These are phyloP conservation scores for Antheraea yamamai DNA, from an alignment of 2,888 invertebrate species.

Conservation along the genomic window DNA sequence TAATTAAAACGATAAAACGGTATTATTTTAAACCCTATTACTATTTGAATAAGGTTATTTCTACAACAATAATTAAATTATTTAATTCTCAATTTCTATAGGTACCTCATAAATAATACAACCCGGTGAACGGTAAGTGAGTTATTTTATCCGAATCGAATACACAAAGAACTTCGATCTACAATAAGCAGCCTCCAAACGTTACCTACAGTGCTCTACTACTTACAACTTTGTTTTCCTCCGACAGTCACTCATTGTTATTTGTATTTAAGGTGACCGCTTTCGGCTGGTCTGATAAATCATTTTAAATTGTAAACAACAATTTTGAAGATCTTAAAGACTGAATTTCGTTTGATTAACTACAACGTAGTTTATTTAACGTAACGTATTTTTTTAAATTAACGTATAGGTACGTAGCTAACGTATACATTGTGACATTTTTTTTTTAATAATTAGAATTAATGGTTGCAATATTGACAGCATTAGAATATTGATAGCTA, in stretches of 20 bases:
- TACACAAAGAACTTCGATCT: constrained; percentile 25
- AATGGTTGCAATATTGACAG: too few species aligned
- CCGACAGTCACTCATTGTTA: constrained; percentile 14
- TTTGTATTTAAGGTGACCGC: constrained; percentile 29
- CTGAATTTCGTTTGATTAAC: background rate
- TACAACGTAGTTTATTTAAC: background rate
- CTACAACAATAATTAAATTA: constrained; percentile 13
- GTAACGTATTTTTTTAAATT: too few species aligned
- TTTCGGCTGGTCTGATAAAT: constrained; percentile 29
- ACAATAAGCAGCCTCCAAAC: constrained; percentile 22
- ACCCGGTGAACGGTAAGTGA: constrained; percentile 20
- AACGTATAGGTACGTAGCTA: too few species aligned
- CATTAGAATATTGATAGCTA: background rate
- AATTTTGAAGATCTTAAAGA: constrained; percentile 6
- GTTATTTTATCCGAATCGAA: constrained; percentile 42
- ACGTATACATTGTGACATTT: too few species aligned
- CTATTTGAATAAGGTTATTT: background rate
- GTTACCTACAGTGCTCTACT: constrained; percentile 22
- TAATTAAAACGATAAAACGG: background rate
- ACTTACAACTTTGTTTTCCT: constrained; percentile 21
- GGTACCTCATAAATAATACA: background rate
- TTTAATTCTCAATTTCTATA: constrained; percentile 15
- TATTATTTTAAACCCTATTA: background rate
- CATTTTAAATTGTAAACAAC: background rate
- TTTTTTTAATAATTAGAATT: too few species aligned